Evolutionary conservation across 2,888 invertebrate species (phyloP).

Genomic region (Mythimna lalbum): DNA sequence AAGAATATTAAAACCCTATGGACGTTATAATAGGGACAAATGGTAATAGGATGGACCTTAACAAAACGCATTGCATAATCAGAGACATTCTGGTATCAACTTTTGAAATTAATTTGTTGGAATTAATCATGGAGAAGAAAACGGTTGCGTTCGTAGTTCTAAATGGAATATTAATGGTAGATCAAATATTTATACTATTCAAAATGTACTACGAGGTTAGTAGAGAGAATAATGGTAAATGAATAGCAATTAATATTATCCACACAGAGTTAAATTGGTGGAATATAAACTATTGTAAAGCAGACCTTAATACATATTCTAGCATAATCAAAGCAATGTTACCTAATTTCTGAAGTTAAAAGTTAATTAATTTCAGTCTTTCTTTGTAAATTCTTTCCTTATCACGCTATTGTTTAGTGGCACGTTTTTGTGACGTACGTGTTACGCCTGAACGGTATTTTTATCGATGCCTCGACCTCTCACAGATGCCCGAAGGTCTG

Average conservation of each 20-base stretch:
- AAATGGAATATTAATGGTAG: constrained; percentile 11
- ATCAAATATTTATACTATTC: constrained; percentile 20
- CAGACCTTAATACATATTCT: constrained; percentile 1
- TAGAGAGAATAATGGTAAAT: constrained; percentile 10
- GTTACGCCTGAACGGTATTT: constrained; percentile 73
- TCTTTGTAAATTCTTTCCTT: constrained; percentile 48
- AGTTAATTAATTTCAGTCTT: constrained; percentile 39
- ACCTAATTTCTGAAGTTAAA: constrained; percentile 17
- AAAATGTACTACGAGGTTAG: constrained; percentile 1
- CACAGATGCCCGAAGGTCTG: constrained; percentile 75
- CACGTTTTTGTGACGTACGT: constrained; percentile 63
- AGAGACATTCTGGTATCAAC: constrained; percentile 2
- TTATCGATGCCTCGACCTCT: constrained; percentile 74
- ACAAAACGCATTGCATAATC: constrained; percentile 31
- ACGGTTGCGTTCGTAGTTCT: not conserved
- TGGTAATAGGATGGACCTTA: constrained; percentile 28
- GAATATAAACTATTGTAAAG: constrained; percentile 7
- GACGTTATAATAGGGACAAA: constrained; percentile 34
- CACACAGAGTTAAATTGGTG: not conserved
- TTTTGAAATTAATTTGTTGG: constrained; percentile 17
- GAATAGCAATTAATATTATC: not conserved
- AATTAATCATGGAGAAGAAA: constrained; percentile 13
- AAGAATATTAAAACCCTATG: constrained; percentile 61
- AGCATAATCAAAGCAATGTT: constrained; percentile 5
- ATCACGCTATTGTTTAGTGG: constrained; percentile 55